Evolutionary conservation across 2,888 invertebrate genomes (phyloP), one percentile per base, ranked within the genome.

Genomic region (Thera obeliscata): DNA sequence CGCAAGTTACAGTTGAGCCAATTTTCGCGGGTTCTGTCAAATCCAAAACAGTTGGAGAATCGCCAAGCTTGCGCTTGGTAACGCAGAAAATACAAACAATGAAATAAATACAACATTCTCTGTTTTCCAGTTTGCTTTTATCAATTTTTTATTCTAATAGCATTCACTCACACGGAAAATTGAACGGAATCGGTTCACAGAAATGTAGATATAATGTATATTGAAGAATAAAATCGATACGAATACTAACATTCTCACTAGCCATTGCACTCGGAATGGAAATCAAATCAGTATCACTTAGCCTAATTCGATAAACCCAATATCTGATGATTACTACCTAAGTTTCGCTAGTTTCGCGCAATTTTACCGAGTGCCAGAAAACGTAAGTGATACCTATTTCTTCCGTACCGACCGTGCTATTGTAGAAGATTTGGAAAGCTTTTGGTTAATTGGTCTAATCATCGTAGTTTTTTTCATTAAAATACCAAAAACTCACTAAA

Each of bases 31-130:
- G 68, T 80, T 74, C 74, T 74, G 78, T 79, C 77, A 79, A 82
- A 83, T 73, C 72, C 73, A 72, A 81, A 84, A 82, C 81, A 76
- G 69, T 85, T 89, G 89, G 88, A 78, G 36, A 6, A 7, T 46
- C 22, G 87, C 89, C 89, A 88, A 77, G 41, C 74, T 61, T 72
- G 72, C 74, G 73, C 81, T 70, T 84, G 79, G 86, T 81, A 87
- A 76, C 76, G 72, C 70, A 70, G 62, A 55, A 71, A 76, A 79
- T 74, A 83, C 76, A 79, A 81, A 81, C 73, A 78, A 69, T 69
- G 58, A 64, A 76, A 81, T 81, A 77, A 78, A 78, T 76, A 71
- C 55, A 52, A 66, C 7, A 35, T 58, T 58, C 49, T 66, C 54
- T 61, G 36, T 70, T 68, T 59, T 56, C 66, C 61, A 73, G 58